Evolutionary conservation across 1,140 invertebrate genomes (phyloP).

Genomic region (Eupeodes corollae): DNA sequence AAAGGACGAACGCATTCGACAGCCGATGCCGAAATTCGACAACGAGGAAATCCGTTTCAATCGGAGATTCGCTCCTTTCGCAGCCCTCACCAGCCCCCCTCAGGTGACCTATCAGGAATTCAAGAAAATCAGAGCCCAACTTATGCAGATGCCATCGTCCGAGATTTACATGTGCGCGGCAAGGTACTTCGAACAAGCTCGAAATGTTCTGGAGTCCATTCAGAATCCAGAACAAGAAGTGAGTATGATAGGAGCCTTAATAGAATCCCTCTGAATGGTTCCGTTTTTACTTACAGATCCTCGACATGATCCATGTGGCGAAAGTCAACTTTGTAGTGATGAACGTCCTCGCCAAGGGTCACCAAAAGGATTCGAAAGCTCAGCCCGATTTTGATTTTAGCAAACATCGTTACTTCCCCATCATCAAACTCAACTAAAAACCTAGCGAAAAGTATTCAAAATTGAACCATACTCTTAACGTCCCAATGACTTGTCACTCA

Average conservation of each 20-base stretch:
- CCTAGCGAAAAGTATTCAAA: no score
- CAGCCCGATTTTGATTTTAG: conserved; percentile 86
- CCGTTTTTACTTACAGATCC: conserved; percentile 55
- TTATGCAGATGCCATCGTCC: conserved; percentile 21
- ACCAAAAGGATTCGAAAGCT: conserved; percentile 71
- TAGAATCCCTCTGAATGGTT: no score
- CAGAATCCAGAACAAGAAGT: conserved; percentile 70
- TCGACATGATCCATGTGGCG: conserved; percentile 71
- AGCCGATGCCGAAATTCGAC: conserved; percentile 76
- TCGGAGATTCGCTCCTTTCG: conserved; percentile 84
- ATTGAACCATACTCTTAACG: no score
- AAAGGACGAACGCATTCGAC: conserved; percentile 53
- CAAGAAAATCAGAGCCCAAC: conserved; percentile 47
- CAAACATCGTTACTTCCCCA: conserved; percentile 77
- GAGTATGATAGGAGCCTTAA: no score
- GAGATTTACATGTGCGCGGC: conserved; percentile 68
- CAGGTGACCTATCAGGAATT: conserved; percentile 82
- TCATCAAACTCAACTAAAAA: conserved; percentile 57
- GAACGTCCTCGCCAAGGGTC: conserved; percentile 80
- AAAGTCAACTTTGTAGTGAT: conserved; percentile 94
- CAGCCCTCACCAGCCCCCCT: conserved; percentile 74
- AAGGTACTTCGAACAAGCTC: conserved; percentile 85
- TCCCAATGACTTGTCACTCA: no score
- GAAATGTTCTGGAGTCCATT: conserved; percentile 70
- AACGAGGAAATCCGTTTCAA: conserved; percentile 89